phyloP scores from a whole-genome alignment of 2,797 vertebrate genomes.

The Coregonus suidteri region DNA sequence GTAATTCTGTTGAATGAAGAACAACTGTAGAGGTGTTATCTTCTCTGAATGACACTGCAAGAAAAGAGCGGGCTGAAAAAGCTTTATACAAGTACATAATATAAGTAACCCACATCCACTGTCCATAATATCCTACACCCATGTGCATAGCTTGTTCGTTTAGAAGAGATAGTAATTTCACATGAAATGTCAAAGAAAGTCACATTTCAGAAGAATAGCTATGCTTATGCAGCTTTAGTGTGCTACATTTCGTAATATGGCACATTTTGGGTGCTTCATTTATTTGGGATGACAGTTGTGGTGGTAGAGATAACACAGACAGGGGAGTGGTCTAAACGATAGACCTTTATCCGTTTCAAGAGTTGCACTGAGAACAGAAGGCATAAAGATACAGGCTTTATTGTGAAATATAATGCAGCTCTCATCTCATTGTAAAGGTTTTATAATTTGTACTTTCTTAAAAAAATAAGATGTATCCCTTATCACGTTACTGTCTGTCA shows the following conservation, averaged over 20 bases:
- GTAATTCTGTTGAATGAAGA: constrained; percentile 29
- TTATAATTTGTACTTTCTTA: no score
- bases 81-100: neutral
- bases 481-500: no score
- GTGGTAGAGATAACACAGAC: neutral
- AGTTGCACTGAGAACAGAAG: no score
- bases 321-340: neutral
- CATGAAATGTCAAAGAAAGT: neutral
- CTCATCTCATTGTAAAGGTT: no score
- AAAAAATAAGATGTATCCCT: no score
- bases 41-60: constrained; percentile 56
- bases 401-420: no score
- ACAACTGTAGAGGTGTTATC: constrained; percentile 62
- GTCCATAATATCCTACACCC: neutral
- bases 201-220: neutral
- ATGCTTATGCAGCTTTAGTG: neutral
- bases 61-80: constrained; percentile 59
- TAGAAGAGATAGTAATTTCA: neutral
- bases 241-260: neutral
- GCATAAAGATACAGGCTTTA: no score
- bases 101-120: neutral
- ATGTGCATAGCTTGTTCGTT: neutral
- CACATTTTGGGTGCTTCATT: neutral
- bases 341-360: neutral
- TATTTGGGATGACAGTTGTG: neutral